Conservation (phyloP, 2,888 invertebrate genomes). For the Eubasilissa splendida region DNA sequence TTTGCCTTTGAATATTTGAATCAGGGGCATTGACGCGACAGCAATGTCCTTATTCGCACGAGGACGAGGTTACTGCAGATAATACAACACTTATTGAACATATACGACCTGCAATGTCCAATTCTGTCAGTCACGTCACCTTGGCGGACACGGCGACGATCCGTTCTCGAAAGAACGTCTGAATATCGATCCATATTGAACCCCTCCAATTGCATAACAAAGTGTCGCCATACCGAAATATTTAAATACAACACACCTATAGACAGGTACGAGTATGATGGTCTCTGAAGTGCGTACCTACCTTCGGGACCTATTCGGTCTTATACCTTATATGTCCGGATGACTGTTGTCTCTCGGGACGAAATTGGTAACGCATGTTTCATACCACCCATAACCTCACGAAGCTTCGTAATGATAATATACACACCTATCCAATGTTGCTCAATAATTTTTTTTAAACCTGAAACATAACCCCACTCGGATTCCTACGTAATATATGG, state of each 20-base stretch:
- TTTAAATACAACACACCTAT: constrained; percentile 3
- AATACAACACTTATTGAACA: constrained; percentile 18
- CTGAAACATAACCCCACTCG: too few species aligned
- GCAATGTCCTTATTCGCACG: constrained; percentile 25
- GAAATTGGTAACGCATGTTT: too few species aligned
- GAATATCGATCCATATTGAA: constrained; percentile 43
- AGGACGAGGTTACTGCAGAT: constrained; percentile 9
- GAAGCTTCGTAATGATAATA: too few species aligned
- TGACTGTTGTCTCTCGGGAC: too few species aligned
- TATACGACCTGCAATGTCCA: constrained; percentile 39
- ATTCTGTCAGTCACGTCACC: constrained; percentile 36
- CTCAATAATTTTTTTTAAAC: too few species aligned
- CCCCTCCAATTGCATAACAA: constrained; percentile 33
- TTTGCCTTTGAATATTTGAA: background rate
- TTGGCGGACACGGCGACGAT: constrained; percentile 43
- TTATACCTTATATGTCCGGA: too few species aligned
- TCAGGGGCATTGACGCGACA: constrained; percentile 10
- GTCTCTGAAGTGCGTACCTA: constrained; percentile 1
- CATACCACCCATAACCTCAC: too few species aligned
- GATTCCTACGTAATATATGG: too few species aligned
- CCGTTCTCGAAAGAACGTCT: constrained; percentile 42
- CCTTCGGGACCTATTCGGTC: background rate
- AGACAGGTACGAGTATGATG: constrained; percentile 12
- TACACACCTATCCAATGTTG: too few species aligned
- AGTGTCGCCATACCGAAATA: constrained; percentile 36